These are phyloP conservation scores for Nebria salina DNA, from an alignment of 2,888 invertebrate species.

Conservation along the genomic window DNA sequence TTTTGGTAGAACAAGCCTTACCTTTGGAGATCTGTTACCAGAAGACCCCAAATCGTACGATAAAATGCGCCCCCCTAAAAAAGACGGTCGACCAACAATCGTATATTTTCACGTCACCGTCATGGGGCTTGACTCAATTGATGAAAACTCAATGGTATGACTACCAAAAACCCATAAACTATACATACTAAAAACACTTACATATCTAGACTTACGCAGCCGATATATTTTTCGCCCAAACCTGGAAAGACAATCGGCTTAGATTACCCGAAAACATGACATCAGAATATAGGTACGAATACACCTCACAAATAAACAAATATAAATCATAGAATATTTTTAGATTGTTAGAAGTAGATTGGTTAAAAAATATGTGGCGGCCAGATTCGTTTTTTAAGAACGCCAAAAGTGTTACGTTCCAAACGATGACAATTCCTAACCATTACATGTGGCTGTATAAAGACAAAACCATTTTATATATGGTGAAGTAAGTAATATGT, in stretches of 20 bases:
- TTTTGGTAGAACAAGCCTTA: slow-evolving; percentile 72
- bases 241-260: slow-evolving; percentile 90
- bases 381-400: slow-evolving; percentile 95
- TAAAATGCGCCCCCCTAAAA: slow-evolving; percentile 93
- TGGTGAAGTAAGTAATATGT: slow-evolving; percentile 75
- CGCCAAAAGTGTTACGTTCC: slow-evolving; percentile 92
- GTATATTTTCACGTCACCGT: slow-evolving; percentile 94
- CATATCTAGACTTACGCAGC: slow-evolving; percentile 82
- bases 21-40: slow-evolving; percentile 85
- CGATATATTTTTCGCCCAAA: slow-evolving; percentile 92
- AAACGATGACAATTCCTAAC: slow-evolving; percentile 94
- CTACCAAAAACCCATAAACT: background rate
- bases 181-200: slow-evolving; percentile 21
- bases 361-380: slow-evolving; percentile 93
- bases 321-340: background rate
- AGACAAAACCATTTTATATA: slow-evolving; percentile 85
- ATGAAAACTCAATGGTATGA: slow-evolving; percentile 92
- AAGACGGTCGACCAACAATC: slow-evolving; percentile 86
- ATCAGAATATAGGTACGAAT: slow-evolving; percentile 78
- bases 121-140: slow-evolving; percentile 95
- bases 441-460: slow-evolving; percentile 93
- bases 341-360: slow-evolving; percentile 85
- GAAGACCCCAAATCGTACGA: slow-evolving; percentile 89
- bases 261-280: slow-evolving; percentile 92
- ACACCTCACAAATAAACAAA: background rate